Percentiles rank a stretch among this genome's conserved stretches.
These are phyloP conservation scores for Crocallis elinguaria DNA, from an alignment of 2,888 invertebrate species.

Conservation along the genomic window DNA sequence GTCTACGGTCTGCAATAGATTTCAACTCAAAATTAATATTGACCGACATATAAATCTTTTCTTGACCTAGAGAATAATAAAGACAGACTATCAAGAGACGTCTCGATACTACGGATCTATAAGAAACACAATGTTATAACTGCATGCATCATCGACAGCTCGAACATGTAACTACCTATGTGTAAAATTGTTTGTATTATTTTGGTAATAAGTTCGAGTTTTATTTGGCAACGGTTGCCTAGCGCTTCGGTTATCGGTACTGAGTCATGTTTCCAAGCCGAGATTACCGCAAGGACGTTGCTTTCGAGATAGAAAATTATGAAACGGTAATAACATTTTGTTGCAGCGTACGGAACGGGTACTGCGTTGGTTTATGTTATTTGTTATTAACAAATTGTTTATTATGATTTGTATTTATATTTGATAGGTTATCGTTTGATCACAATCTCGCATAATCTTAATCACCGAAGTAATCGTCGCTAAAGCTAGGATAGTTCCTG, in stretches of 20 bases:
- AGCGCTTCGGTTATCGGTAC: slow-evolving; percentile 58
- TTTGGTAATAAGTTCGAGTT: slow-evolving; percentile 63
- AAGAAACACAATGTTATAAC: slow-evolving; percentile 17
- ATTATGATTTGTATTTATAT: not conserved
- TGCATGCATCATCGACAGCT: slow-evolving; percentile 29
- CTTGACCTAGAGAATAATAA: slow-evolving; percentile 21
- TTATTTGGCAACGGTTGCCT: slow-evolving; percentile 69
- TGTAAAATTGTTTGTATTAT: slow-evolving; percentile 57
- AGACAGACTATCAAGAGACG: too few species aligned
- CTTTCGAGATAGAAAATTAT: slow-evolving; percentile 65
- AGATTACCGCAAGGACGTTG: slow-evolving; percentile 73
- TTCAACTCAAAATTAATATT: slow-evolving; percentile 15
- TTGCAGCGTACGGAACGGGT: slow-evolving; percentile 31
- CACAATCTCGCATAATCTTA: too few species aligned
- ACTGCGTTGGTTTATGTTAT: slow-evolving; percentile 22
- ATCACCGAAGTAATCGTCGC: too few species aligned
- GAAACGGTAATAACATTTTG: slow-evolving; percentile 46
- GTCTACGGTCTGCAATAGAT: too few species aligned
- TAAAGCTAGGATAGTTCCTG: too few species aligned
- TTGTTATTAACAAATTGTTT: slow-evolving; percentile 8
- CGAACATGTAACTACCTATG: slow-evolving; percentile 37
- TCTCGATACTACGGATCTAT: slow-evolving; percentile 5
- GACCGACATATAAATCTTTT: slow-evolving; percentile 11
- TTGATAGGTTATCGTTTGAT: not conserved
- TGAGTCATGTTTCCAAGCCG: slow-evolving; percentile 71